Evolutionary conservation across 2,113 vertebrate genomes (phyloP), one percentile per base, ranked within the genome.

Genomic region (Ariopsis seemanni): DNA sequence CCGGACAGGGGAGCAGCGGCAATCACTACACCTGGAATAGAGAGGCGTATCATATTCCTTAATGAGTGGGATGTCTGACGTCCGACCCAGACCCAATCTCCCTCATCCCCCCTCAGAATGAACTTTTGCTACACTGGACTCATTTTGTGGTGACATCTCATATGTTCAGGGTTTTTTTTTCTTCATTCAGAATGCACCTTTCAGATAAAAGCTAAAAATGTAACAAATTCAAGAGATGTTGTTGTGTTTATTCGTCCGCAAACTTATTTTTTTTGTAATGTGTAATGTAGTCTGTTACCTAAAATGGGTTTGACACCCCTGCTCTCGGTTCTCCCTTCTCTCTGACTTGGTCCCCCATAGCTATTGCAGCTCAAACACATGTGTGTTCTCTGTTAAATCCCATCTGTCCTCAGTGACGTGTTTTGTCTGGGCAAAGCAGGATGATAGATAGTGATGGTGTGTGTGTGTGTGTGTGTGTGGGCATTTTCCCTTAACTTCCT

Each of bases 381-480:
- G n/a, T 48, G 65, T 81, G 18, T 84, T 71, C 85, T 83, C 30
- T 48, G 85, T 86, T 63, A 89, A 74, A 83, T 84, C 53, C 83
- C 85, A 27, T 88, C 86, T 83, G 69, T 86, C 80, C 48, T 88
- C 78, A 53, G 71, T 77, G 81, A 50, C 71, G 27, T 85, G 83
- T 88, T 87, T 83, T 86, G 86, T 90, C 84, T 89, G 58, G 57
- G 25, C 20, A 62, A 77, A 82, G 20, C 69, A 74, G 50, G 22
- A 18, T 78, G 53, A 87, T 85, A 53, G 78, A 89, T 62, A 34
- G 48, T 85, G 57, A 74, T 72, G 18, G 86, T 53, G 18, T 53
- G 6, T 48, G 82, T 18, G 34, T 72, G 30, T 20, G 9, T 69
- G 20, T 52, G 12, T 7, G 52, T 25, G 18, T 30, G 18, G 18